Percentiles rank a stretch among this genome's conserved stretches.
These are phyloP conservation scores for Tricholaema leucomelas DNA, from an alignment of 2,113 vertebrate species.

Conservation along the genomic window DNA sequence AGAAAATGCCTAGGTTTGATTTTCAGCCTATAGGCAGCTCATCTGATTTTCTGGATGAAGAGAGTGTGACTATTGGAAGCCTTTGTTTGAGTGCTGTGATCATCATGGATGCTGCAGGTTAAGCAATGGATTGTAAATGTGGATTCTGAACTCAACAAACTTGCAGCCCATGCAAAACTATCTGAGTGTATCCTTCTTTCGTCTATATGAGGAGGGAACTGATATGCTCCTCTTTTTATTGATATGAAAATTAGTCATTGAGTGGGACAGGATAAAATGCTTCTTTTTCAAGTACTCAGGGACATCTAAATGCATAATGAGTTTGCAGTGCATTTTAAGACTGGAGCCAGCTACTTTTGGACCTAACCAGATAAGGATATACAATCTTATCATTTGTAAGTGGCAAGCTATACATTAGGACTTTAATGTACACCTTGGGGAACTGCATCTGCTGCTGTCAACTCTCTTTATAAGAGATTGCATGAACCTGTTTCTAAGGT, in stretches of 20 bases:
- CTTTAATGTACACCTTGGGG: not conserved
- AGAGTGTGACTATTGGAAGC: not conserved
- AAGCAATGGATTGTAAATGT: not conserved
- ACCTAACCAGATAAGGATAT: not conserved
- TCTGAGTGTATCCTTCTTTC: not conserved
- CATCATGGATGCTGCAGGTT: not conserved
- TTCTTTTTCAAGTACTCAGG: not conserved
- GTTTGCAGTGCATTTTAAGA: not conserved
- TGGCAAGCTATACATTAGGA: not conserved
- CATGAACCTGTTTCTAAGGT: not conserved
- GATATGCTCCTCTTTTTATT: not conserved
- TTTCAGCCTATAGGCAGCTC: not conserved
- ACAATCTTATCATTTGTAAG: not conserved
- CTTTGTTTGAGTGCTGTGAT: not conserved
- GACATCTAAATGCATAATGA: not conserved
- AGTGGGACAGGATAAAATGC: not conserved
- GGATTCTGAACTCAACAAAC: not conserved
- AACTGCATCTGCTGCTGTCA: not conserved
- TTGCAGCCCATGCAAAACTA: not conserved
- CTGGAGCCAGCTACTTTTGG: not conserved
- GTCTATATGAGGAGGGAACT: not conserved
- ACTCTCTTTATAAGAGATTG: not conserved
- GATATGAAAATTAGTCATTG: not conserved
- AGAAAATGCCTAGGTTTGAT: not conserved
- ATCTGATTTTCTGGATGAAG: not conserved